Evolutionary conservation across 2,113 vertebrate species (phyloP), one percentile per base, ranked within the genome.

Genomic region (Corvus cornix): DNA sequence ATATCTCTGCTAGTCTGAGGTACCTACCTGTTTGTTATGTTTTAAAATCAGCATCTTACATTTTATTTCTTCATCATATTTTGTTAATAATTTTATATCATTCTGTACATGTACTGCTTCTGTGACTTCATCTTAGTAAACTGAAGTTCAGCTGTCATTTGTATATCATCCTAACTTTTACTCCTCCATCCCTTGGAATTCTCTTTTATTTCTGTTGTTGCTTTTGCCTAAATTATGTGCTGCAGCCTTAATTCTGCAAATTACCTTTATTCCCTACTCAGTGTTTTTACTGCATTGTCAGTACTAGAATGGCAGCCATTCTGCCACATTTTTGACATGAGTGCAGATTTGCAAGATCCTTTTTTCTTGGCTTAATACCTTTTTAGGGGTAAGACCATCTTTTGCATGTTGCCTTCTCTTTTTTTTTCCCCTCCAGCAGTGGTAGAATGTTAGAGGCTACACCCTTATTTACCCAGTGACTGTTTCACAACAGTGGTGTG

Each of bases 401-500:
- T 87, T 44, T 53, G 33, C 5, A 3, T 70, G 35, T 89, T 56
- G 15, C 23, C 80, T 89, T 86, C 39, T 59, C 14, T 41, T 48
- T 16, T 33, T 27, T 21, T 8, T 18, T 9, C 27, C 19, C 13
- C 59, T 13, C 15, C 9, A 31, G 26, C 31, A 33, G 30, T 46
- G 35, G 21, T 85, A 90, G 91, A 56, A 37, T 37, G 21, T 88
- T 70, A 33, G 48, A 87, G 53, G 55, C 78, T 76, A 85, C 90
- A 81, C 85, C 90, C 67, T 83, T 89, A 68, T 87, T 92, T 95
- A 95, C 37, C 66, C 72, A 62, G 43, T 78, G 94, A 83, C 93
- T 92, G 39, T 91, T 95, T 84, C 92, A 58, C 80, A 93, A 59
- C 62, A 81, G 60, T 13, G 19, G 23, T 16, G 33, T 84, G 78